Evolutionary conservation across 2,888 invertebrate genomes (phyloP).

Genomic region (Arge pagana): DNA sequence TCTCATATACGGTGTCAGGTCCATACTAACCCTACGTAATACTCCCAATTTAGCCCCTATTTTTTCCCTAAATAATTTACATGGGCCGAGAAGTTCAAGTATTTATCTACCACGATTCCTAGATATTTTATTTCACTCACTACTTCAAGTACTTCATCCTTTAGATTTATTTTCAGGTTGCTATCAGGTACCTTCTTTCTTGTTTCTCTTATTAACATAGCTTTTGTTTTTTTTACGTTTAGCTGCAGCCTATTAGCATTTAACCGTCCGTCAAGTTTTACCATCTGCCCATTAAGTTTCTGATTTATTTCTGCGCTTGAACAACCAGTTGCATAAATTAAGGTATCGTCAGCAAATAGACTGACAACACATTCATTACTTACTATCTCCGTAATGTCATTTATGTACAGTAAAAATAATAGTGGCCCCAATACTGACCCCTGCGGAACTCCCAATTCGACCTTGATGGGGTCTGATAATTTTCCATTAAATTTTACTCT

Average conservation of each 20-base stretch:
- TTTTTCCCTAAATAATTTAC: conserved; percentile 14
- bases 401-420: conserved; percentile 29
- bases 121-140: conserved; percentile 18
- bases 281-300: too few species aligned
- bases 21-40: conserved; percentile 12
- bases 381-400: too few species aligned
- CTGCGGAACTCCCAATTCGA: conserved; percentile 30
- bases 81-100: conserved; percentile 17
- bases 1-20: conserved; percentile 3
- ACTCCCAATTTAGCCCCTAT: conserved; percentile 12
- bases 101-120: conserved; percentile 19
- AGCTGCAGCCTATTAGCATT: too few species aligned
- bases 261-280: too few species aligned
- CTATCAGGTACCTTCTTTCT: too few species aligned
- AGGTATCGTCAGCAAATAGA: conserved; percentile 27
- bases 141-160: conserved; percentile 6
- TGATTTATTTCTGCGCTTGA: not conserved
- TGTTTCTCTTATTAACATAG: too few species aligned
- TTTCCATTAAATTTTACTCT: conserved; percentile 14
- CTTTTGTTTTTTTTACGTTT: too few species aligned
- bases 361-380: too few species aligned
- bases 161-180: not conserved
- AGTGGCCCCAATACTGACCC: conserved; percentile 32
- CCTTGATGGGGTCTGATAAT: conserved; percentile 6
- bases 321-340: conserved; percentile 16